Conservation (phyloP, 2,797 vertebrate species). For the Pangasius krempfi region DNA sequence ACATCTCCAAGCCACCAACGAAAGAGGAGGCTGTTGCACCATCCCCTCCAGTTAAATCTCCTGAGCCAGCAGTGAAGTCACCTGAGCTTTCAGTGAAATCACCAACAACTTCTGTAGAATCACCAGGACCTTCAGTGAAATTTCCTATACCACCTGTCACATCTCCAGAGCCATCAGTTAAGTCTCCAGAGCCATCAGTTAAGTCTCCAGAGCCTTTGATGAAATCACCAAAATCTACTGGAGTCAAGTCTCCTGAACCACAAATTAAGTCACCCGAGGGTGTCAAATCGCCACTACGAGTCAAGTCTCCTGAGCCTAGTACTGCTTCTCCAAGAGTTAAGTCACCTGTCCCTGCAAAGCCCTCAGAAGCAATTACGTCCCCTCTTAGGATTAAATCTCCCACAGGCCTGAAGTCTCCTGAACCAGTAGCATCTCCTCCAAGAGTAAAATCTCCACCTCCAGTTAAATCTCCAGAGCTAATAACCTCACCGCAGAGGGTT, state of each 20-base stretch:
- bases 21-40: conserved; percentile 80
- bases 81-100: conserved; percentile 72
- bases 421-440: conserved; percentile 73
- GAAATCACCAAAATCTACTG: conserved; percentile 70
- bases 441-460: conserved; percentile 77
- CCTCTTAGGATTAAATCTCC: conserved; percentile 71
- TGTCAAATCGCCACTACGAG: conserved; percentile 62
- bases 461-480: conserved; percentile 75
- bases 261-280: conserved; percentile 65
- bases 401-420: conserved; percentile 55
- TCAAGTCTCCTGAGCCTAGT: conserved; percentile 66
- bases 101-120: conserved; percentile 72
- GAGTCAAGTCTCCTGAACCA: conserved; percentile 74
- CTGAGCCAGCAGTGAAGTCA: conserved; percentile 81
- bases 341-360: conserved; percentile 69
- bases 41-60: conserved; percentile 76
- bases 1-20: conserved; percentile 78
- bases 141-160: conserved; percentile 63
- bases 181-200: conserved; percentile 80
- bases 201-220: conserved; percentile 61
- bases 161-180: conserved; percentile 76
- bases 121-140: conserved; percentile 74
- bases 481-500: conserved; percentile 70
- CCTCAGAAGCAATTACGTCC: conserved; percentile 49
- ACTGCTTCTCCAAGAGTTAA: conserved; percentile 79